Conservation (phyloP, 2,113 vertebrate genomes). For the Haliaeetus leucogaster region DNA sequence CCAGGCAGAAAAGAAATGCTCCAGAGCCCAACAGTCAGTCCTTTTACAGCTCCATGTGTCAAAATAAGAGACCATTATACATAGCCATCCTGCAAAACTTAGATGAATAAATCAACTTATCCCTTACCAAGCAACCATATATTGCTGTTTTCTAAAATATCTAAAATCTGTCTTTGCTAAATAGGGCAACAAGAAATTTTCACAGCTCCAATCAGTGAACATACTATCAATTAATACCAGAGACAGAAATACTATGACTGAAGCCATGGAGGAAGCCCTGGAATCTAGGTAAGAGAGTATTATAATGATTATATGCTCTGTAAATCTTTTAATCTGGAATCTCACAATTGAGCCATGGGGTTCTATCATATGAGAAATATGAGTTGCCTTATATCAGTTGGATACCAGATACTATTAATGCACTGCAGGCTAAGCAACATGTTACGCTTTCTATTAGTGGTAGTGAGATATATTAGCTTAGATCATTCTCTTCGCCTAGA, state of each 20-base stretch:
- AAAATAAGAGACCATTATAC: not conserved
- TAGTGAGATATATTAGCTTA: not conserved
- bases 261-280: not conserved
- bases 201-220: not conserved
- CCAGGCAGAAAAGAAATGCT: not conserved
- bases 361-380: not conserved
- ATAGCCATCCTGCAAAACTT: not conserved
- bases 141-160: not conserved
- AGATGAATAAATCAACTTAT: not conserved
- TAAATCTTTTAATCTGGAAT: conserved; percentile 9
- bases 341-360: not conserved
- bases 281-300: not conserved
- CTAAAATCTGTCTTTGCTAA: not conserved
- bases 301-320: not conserved
- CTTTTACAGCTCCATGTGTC: not conserved
- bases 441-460: not conserved
- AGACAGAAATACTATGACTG: not conserved
- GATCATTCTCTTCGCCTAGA: not conserved
- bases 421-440: not conserved
- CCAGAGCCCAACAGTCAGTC: not conserved
- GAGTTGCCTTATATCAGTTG: not conserved
- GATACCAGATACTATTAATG: not conserved
- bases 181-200: not conserved
- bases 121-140: not conserved
- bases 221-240: not conserved